Evolutionary conservation across 1,140 invertebrate genomes (phyloP), one percentile per base, ranked within the genome.

Genomic region (Cherax quadricarinatus): DNA sequence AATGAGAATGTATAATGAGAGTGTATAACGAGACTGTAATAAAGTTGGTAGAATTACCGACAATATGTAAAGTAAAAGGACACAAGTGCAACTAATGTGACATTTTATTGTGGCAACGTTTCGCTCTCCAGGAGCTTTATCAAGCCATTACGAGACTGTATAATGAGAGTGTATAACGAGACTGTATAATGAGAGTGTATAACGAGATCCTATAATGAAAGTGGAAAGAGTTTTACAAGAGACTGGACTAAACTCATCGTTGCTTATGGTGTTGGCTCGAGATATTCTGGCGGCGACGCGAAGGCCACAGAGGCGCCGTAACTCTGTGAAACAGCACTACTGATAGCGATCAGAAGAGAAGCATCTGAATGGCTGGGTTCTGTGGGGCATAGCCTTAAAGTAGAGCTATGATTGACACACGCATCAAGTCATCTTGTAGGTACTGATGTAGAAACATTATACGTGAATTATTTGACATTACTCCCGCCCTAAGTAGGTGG

Each of bases 361-460:
- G 48, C 41, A 85, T 66, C 70, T 85, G 83, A 70, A 85, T 85
- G 83, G 60, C n/a, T 53, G 83, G 30, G 14, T 60, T 66, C 83
- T 62, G 30, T 57, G 9, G 53, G 53, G 48, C n/a, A 24, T 5
- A 70, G 60, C 60, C 41, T 62, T 85, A 49, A 85, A 85, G 60
- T 70, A 49, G 30, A 10, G 83, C 30, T 49, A 85, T 85, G 83
- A 85, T 66, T 85, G 83, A 85, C 83, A 85, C 60, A 85, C 60
- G 41, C 83, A 85, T 85, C 70, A 85, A 85, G 60, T 62, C 83
- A 30, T 70, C 60, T 62, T 41, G 60, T 66, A 85, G 83, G 83
- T 85, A 85, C 60, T 85, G 83, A 85, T 66, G 83, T 85, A 85
- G 83, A 70, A 85, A 30, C 60, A 85, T 85, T 57, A 85, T 30